Percentiles rank a stretch among this genome's conserved stretches.
Evolutionary conservation across 2,113 vertebrate species (phyloP).

Genomic region (Lagopus leucura): DNA sequence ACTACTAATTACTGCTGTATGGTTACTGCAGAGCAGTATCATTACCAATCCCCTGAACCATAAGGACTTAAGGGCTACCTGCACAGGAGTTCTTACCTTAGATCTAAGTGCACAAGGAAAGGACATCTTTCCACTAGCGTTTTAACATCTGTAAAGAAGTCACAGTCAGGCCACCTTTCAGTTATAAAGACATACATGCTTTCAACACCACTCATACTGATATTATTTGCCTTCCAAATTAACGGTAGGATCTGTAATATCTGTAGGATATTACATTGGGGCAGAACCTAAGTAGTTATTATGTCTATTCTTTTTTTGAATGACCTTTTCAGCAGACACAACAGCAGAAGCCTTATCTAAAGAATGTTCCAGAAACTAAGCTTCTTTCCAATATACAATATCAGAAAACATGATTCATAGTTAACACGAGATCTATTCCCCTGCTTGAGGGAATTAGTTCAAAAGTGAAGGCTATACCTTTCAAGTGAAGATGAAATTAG

Average conservation of each 20-base stretch:
- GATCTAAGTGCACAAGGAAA: conserved; percentile 84
- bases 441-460: neutral
- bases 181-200: rapidly evolving
- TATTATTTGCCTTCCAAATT: neutral
- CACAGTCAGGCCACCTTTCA: neutral
- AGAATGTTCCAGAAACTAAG: neutral
- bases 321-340: neutral
- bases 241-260: neutral
- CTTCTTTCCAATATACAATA: neutral
- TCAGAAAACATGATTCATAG: neutral
- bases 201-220: neutral
- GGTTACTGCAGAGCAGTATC: neutral
- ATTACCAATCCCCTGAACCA: neutral
- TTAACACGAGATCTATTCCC: neutral
- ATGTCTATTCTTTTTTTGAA: neutral
- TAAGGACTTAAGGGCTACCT: neutral
- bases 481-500: neutral
- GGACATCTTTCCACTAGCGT: conserved; percentile 86
- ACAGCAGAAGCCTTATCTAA: neutral
- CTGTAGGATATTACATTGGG: neutral
- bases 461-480: neutral
- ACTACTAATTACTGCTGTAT: neutral
- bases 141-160: conserved; percentile 83
- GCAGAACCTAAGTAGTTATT: neutral
- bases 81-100: conserved; percentile 82